Base-by-base conservation (phyloP, 2,888 invertebrate species). In the Ethmia dodecea region DNA sequence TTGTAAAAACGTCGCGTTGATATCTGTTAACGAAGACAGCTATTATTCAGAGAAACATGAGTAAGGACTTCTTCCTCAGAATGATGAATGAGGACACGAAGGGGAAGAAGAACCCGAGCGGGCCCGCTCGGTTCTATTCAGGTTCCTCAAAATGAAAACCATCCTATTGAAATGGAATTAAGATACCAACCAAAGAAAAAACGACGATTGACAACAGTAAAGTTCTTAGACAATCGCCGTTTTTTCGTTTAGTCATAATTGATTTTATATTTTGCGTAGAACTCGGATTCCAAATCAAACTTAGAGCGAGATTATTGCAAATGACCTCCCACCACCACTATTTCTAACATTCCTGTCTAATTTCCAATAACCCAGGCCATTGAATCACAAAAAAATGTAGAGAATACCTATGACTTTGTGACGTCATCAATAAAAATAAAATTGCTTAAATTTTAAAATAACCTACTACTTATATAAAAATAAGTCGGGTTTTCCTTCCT, bases 51-150 rank as follows among this genome's bases (percentile, higher is more conserved):
- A 28, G 13, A 6, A 20, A 20, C 28, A 12, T 27, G 24, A 31
- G 20, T 13, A 13, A 29, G 16, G 14, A 15, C 29, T 29, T 29
- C 14, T 29, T 29, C 29, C 29, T 29, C 16, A 29, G 29, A 29
- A 15, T 29, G 4, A 29, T 29, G 29, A 29, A 29, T 9, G 12
- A 15, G 29, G 29, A 15, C 15, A 29, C 6, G 29, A 29, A 29
- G 15, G 15, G 29, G 20, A 30, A 20, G 20, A 18, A 30, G 18
- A 18, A 18, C 25, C 5, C 25, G 10, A 25, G 25, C 10, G 25
- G 6, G 25, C n/a, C n/a, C n/a, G n/a, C n/a, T n/a, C n/a, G n/a
- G 5, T 25, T n/a, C n/a, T 25, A 8, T 25, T 25, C 25, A 25
- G 5, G 3, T 25, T 25, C 10, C 25, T 25, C 25, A 25, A 25